phyloP scores from a whole-genome alignment of 2,888 invertebrate genomes.

The Hermodice carunculata region DNA sequence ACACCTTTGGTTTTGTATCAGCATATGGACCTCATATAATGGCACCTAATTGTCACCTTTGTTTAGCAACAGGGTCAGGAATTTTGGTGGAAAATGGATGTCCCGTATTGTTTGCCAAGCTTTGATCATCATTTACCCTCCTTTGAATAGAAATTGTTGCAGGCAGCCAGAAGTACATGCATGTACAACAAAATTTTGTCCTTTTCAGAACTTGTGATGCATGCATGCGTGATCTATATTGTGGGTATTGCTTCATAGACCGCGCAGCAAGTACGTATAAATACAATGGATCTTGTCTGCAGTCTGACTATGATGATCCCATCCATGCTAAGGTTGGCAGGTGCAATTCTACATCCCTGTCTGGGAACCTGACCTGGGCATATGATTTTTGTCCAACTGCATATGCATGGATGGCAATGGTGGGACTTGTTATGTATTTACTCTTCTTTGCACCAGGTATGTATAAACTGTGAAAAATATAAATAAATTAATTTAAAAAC shows the following conservation, averaged over 20 bases:
- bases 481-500: too few relatives aligned
- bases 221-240: constrained; percentile 70
- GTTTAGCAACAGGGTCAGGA: too few relatives aligned
- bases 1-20: too few relatives aligned
- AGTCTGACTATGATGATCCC: constrained; percentile 57
- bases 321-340: constrained; percentile 60
- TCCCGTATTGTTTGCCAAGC: too few relatives aligned
- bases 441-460: constrained; percentile 70
- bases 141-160: too few relatives aligned
- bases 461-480: too few relatives aligned
- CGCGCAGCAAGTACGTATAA: constrained; percentile 34
- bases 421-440: constrained; percentile 68
- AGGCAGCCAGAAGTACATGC: too few relatives aligned
- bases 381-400: constrained; percentile 69
- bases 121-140: too few relatives aligned
- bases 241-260: constrained; percentile 71
- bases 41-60: too few relatives aligned
- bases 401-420: constrained; percentile 65
- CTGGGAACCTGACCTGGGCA: constrained; percentile 60
- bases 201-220: constrained; percentile 66
- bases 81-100: too few relatives aligned
- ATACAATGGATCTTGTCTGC: constrained; percentile 66
- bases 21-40: too few relatives aligned
- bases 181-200: neutral
- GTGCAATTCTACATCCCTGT: constrained; percentile 52